phyloP scores from a whole-genome alignment of 2,888 invertebrate genomes.

The Ochropleura plecta region DNA sequence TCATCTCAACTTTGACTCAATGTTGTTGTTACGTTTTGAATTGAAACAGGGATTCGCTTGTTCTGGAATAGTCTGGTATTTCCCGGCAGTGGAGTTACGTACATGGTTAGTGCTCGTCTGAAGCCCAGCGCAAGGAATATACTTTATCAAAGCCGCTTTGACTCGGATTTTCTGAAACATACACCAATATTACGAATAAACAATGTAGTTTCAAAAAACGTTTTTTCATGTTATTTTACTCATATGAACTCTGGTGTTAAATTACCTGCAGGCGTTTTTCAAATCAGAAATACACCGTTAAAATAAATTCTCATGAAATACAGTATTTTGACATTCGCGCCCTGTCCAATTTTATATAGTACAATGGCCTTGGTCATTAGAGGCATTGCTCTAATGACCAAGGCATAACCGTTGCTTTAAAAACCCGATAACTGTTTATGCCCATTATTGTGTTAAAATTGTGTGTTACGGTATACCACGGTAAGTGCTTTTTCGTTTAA shows the following conservation, averaged over 20 bases:
- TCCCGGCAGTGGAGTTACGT: constrained; percentile 15
- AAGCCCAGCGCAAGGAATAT: constrained; percentile 8
- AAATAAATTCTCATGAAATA: constrained; percentile 7
- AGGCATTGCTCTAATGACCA: constrained; percentile 33
- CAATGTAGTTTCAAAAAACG: not conserved
- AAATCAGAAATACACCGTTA: not conserved
- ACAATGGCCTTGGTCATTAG: not conserved
- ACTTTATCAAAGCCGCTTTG: constrained; percentile 27
- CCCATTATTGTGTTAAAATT: constrained; percentile 47
- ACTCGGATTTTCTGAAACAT: constrained; percentile 19
- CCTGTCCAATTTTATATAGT: constrained; percentile 34
- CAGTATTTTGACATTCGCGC: constrained; percentile 14
- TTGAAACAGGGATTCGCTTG: constrained; percentile 44
- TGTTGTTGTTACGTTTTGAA: constrained; percentile 46
- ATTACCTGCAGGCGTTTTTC: not conserved
- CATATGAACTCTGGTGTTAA: not conserved
- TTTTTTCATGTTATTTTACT: not conserved
- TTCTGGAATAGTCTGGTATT: constrained; percentile 36
- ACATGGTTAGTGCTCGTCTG: constrained; percentile 17
- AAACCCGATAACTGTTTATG: constrained; percentile 41
- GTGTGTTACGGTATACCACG: constrained; percentile 28
- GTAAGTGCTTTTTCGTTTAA: constrained; percentile 55
- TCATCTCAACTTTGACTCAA: constrained; percentile 43
- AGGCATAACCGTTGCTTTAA: constrained; percentile 34
- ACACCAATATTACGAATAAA: not conserved